A percentile compares a stretch with the other conserved stretches of the same genome.
Evolutionary conservation across 2,888 invertebrate genomes (phyloP).

Genomic region (Dione vanillae): DNA sequence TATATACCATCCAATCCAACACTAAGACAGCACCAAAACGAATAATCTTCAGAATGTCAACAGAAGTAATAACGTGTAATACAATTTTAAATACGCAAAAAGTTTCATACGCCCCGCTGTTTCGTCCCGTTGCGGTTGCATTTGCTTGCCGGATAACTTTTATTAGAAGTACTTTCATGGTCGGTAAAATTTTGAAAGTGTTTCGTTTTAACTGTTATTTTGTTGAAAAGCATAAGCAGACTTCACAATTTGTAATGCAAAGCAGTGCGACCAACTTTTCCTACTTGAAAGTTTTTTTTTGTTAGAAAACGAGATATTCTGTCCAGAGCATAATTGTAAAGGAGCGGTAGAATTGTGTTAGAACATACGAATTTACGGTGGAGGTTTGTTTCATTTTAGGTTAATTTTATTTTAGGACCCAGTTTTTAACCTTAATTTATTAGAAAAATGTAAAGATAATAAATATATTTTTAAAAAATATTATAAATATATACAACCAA

Average conservation of each 20-base stretch:
- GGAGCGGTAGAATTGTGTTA: too few relatives aligned
- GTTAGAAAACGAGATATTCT: slow-evolving; percentile 7
- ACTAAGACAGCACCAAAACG: not conserved
- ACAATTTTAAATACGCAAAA: slow-evolving; percentile 34
- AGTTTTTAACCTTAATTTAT: too few relatives aligned
- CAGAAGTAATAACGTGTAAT: slow-evolving; percentile 21
- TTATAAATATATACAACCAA: too few relatives aligned
- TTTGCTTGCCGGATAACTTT: slow-evolving; percentile 43
- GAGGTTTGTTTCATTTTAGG: too few relatives aligned
- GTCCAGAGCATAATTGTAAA: not conserved
- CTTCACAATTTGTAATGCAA: slow-evolving; percentile 37
- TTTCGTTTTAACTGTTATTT: slow-evolving; percentile 41
- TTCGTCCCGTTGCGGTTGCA: slow-evolving; percentile 42
- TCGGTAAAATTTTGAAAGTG: slow-evolving; percentile 44
- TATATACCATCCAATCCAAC: not conserved
- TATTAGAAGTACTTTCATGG: slow-evolving; percentile 44
- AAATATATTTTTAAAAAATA: too few relatives aligned
- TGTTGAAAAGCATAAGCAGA: slow-evolving; percentile 39
- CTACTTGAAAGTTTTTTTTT: not conserved
- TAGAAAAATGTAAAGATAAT: too few relatives aligned
- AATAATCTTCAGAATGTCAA: slow-evolving; percentile 2
- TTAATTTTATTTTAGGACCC: too few relatives aligned
- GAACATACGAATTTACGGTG: too few relatives aligned
- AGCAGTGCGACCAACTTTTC: slow-evolving; percentile 14
- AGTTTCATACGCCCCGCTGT: slow-evolving; percentile 35